Conservation (phyloP, 2,113 vertebrate species). For the Lasiurus cinereus region DNA sequence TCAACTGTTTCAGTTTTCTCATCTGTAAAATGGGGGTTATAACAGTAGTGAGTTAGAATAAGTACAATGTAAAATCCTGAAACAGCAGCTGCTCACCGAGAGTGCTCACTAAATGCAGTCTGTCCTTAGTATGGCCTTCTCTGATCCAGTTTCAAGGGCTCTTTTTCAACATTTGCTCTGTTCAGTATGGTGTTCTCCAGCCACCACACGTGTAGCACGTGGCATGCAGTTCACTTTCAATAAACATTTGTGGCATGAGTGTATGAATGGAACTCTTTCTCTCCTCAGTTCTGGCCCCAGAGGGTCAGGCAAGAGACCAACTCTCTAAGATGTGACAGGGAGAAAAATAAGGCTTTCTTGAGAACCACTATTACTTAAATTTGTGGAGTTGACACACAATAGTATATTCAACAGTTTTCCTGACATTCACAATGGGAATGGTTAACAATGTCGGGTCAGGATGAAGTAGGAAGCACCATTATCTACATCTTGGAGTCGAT, state of each 20-base stretch:
- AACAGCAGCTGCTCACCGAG: background rate
- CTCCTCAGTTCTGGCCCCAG: background rate
- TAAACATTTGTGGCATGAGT: background rate
- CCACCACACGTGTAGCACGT: background rate
- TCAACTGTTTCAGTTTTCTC: background rate
- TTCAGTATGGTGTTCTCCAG: background rate
- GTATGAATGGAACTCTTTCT: background rate
- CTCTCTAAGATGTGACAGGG: background rate
- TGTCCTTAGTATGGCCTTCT: background rate
- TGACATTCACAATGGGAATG: background rate
- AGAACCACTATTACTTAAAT: background rate
- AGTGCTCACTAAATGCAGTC: background rate
- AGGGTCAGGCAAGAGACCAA: background rate
- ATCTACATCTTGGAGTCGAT: background rate
- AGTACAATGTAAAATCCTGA: background rate
- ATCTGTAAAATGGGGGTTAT: background rate
- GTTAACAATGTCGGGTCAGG: background rate
- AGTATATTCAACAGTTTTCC: background rate
- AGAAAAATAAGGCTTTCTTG: background rate
- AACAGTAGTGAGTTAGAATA: background rate
- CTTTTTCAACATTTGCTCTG: background rate
- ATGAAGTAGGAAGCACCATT: background rate
- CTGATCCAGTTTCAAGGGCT: background rate
- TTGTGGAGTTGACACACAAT: background rate
- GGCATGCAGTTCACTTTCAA: background rate